phyloP scores from a whole-genome alignment of 2,888 invertebrate species.

The Stenoptilia bipunctidactyla region DNA sequence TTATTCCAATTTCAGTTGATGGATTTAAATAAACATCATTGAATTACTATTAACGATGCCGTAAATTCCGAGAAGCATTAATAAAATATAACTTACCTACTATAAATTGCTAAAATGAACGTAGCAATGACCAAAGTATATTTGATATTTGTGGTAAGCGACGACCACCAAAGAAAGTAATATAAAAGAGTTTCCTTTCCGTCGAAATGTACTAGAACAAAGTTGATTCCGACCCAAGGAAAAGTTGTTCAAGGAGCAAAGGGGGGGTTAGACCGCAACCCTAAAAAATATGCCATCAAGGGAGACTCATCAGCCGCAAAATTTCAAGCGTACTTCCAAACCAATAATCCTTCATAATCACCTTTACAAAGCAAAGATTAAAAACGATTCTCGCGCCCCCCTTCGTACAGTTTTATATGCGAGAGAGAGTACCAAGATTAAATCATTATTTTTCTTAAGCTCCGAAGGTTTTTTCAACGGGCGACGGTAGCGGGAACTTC shows the following conservation, averaged over 20 bases:
- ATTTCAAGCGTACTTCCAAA: conserved; percentile 71
- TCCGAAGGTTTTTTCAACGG: conserved; percentile 61
- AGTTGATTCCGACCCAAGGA: conserved; percentile 51
- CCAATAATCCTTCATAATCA: conserved; percentile 73
- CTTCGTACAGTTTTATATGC: conserved; percentile 59
- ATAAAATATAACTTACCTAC: no score
- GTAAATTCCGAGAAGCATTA: no score
- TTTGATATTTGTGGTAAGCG: conserved; percentile 9
- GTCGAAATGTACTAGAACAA: conserved; percentile 51
- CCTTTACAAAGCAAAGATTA: conserved; percentile 74
- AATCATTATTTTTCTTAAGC: conserved; percentile 73
- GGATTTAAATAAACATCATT: no score
- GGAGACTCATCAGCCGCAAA: conserved; percentile 55
- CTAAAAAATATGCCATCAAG: conserved; percentile 56
- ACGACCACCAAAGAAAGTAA: conserved; percentile 39
- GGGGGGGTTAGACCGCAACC: conserved; percentile 52
- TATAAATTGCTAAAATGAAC: no score
- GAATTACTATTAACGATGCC: no score
- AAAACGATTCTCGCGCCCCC: conserved; percentile 66
- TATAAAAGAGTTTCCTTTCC: conserved; percentile 14
- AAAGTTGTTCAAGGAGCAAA: conserved; percentile 54
- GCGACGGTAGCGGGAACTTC: conserved; percentile 56
- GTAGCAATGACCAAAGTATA: no score
- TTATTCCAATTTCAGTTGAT: no score
- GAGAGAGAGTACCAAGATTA: conserved; percentile 70